These are phyloP conservation scores for Danio albolineatus DNA, from an alignment of 2,797 vertebrate genomes.

Conservation along the genomic window DNA sequence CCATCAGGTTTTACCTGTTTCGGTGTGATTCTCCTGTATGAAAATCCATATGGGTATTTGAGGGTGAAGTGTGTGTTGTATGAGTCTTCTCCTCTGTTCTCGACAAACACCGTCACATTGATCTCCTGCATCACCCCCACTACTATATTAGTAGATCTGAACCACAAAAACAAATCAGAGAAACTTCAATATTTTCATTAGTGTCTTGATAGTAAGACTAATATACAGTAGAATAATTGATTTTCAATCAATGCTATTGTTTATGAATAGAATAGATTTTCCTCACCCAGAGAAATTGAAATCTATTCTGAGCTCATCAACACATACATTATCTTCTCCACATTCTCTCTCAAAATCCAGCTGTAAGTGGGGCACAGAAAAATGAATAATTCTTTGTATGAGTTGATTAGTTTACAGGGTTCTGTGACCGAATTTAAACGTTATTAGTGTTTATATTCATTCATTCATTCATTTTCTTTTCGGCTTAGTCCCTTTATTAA, in stretches of 20 bases:
- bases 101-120: constrained; percentile 74
- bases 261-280: too few species aligned
- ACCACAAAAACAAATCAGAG: not conserved
- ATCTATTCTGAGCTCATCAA: constrained; percentile 66
- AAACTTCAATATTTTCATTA: not conserved
- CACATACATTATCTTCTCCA: constrained; percentile 75
- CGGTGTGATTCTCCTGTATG: constrained; percentile 74
- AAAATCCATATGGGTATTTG: constrained; percentile 78
- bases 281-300: constrained; percentile 69
- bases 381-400: too few species aligned
- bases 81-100: constrained; percentile 84
- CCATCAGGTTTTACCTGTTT: constrained; percentile 70
- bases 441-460: too few species aligned
- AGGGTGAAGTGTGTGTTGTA: constrained; percentile 78
- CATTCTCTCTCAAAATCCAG: constrained; percentile 84
- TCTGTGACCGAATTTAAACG: too few species aligned
- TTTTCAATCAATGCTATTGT: too few species aligned
- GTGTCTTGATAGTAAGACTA: too few species aligned
- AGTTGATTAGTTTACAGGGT: too few species aligned
- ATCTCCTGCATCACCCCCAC: constrained; percentile 82
- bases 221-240: too few species aligned
- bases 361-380: constrained; percentile 63
- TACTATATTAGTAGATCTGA: constrained; percentile 68
- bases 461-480: too few species aligned
- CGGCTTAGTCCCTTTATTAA: too few species aligned